A percentile compares a stretch with the other conserved stretches of the same genome.
Evolutionary conservation across 1,140 invertebrate species (phyloP).

Genomic region (Drosophila simulans): DNA sequence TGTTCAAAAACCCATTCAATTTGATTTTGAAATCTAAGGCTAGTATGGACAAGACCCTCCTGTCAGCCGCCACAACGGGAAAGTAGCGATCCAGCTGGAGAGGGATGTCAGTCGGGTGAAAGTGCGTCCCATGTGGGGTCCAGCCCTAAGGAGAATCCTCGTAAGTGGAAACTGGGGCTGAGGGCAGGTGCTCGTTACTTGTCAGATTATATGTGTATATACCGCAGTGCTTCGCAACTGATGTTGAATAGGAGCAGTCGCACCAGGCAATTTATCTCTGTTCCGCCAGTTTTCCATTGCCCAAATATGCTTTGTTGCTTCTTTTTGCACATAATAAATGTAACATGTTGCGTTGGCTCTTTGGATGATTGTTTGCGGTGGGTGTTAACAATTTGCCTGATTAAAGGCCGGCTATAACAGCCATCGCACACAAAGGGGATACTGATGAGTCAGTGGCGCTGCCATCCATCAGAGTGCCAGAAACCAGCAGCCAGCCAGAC

Average conservation of each 20-base stretch:
- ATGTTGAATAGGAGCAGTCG: constrained; percentile 18
- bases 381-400: constrained; percentile 79
- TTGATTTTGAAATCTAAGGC: too few relatives aligned
- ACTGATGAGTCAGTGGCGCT: constrained; percentile 68
- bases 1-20: too few relatives aligned
- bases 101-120: constrained; percentile 43
- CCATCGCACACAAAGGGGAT: neutral
- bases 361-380: constrained; percentile 67
- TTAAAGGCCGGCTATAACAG: constrained; percentile 61
- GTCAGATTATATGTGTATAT: constrained; percentile 76
- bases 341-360: constrained; percentile 60
- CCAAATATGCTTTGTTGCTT: constrained; percentile 15
- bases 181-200: constrained; percentile 68
- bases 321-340: constrained; percentile 51
- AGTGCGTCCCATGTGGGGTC: constrained; percentile 60
- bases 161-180: neutral
- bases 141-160: constrained; percentile 12
- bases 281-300: constrained; percentile 18
- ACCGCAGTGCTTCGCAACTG: constrained; percentile 12
- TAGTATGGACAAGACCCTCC: neutral
- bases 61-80: constrained; percentile 15
- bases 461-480: constrained; percentile 62
- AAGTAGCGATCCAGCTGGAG: constrained; percentile 24
- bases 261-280: constrained; percentile 66
- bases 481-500: constrained; percentile 40